phyloP scores from a whole-genome alignment of 2,113 vertebrate species.

The Nerophis ophidion region DNA sequence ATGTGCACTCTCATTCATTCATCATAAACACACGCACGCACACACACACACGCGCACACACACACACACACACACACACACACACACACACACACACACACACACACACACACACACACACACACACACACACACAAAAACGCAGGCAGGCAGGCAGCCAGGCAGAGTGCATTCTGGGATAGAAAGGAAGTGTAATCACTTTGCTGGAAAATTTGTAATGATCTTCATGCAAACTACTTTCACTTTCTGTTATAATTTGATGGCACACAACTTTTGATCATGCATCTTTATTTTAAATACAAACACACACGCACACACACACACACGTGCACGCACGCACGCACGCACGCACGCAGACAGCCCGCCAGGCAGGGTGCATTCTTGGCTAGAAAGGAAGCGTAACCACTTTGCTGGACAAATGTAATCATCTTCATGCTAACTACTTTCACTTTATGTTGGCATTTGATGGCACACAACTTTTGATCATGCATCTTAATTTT shows the following conservation, averaged over 20 bases:
- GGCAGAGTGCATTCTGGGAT: constrained; percentile 1
- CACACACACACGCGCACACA: constrained; percentile 2
- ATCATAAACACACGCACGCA: constrained; percentile 39
- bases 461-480: not conserved
- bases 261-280: no score
- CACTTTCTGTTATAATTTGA: constrained; percentile 28
- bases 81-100: not conserved
- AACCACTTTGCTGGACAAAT: constrained; percentile 55
- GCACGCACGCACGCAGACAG: constrained; percentile 11
- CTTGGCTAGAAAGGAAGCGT: constrained; percentile 25
- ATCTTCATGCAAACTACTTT: constrained; percentile 51
- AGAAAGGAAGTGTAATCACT: constrained; percentile 48
- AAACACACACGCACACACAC: not conserved
- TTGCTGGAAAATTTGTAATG: constrained; percentile 53
- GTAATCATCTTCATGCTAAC: constrained; percentile 49
- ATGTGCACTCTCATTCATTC: constrained; percentile 54
- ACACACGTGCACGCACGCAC: no score
- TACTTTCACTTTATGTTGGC: constrained; percentile 45
- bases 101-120: not conserved
- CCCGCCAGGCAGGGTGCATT: constrained; percentile 1
- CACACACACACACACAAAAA: not conserved
- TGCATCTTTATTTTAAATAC: constrained; percentile 40
- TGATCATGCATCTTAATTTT: constrained; percentile 34
- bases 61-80: constrained; percentile 3
- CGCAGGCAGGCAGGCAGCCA: constrained; percentile 11